Evolutionary conservation across 2,888 invertebrate genomes (phyloP).

Genomic region (Atrina japonica): DNA sequence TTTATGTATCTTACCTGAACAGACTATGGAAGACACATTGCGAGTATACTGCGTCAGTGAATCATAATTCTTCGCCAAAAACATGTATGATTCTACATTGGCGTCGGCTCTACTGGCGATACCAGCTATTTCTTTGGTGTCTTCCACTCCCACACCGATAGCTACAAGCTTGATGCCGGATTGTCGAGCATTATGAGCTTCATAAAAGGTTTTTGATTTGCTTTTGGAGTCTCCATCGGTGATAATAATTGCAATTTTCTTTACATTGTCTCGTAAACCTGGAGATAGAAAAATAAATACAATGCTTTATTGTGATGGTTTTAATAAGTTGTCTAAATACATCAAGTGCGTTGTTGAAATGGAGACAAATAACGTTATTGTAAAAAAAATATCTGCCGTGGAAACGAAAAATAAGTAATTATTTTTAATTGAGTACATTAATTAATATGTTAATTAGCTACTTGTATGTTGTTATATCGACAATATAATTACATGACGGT

Average conservation of each 20-base stretch:
- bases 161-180: conserved; percentile 4
- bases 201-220: conserved; percentile 14
- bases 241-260: conserved; percentile 15
- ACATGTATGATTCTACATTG: neutral
- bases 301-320: no score
- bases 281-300: neutral
- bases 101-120: conserved; percentile 17
- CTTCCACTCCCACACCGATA: conserved; percentile 9
- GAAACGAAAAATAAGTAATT: no score
- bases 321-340: no score
- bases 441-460: neutral
- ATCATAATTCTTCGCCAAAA: conserved; percentile 12
- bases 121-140: conserved; percentile 5
- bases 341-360: no score
- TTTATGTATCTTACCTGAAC: neutral
- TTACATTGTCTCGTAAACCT: neutral
- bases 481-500: neutral
- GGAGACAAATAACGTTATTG: no score
- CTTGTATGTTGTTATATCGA: neutral
- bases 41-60: neutral
- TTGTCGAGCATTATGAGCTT: conserved; percentile 19
- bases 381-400: no score
- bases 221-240: conserved; percentile 27
- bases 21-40: conserved; percentile 2
- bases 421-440: no score